Conservation (phyloP, 1,140 invertebrate genomes). For the Drosophila eugracilis region DNA sequence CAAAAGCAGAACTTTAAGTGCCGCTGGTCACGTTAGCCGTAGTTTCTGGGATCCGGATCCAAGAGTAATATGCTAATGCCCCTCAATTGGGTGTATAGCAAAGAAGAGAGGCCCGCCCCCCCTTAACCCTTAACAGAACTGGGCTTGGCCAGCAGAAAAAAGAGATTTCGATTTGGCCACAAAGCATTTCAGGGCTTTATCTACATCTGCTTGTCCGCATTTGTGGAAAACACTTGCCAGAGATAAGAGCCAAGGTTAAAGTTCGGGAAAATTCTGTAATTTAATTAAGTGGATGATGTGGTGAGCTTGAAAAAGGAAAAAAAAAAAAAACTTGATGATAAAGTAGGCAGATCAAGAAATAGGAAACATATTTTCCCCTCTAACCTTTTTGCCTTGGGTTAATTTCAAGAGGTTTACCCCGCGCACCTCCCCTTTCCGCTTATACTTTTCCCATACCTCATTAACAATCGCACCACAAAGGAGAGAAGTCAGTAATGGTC, state of each 20-base stretch:
- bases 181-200: constrained; percentile 52
- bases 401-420: neutral
- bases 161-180: constrained; percentile 24
- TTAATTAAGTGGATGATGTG: constrained; percentile 1
- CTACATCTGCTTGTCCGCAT: constrained; percentile 64
- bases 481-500: constrained; percentile 31
- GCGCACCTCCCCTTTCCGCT: neutral
- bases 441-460: constrained; percentile 19
- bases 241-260: constrained; percentile 21
- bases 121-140: constrained; percentile 39
- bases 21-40: constrained; percentile 65
- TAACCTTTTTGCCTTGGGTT: too few relatives aligned
- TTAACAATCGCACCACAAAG: constrained; percentile 23
- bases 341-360: too few relatives aligned
- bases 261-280: neutral
- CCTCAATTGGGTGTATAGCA: too few relatives aligned
- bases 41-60: constrained; percentile 17
- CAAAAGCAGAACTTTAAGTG: constrained; percentile 50
- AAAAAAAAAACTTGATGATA: too few relatives aligned
- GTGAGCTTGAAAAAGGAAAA: neutral
- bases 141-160: constrained; percentile 39
- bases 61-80: constrained; percentile 62
- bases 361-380: too few relatives aligned
- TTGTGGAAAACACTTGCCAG: constrained; percentile 69
- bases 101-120: too few relatives aligned